Conservation (phyloP, 2,888 invertebrate genomes). For the Andricus quercusramuli region DNA sequence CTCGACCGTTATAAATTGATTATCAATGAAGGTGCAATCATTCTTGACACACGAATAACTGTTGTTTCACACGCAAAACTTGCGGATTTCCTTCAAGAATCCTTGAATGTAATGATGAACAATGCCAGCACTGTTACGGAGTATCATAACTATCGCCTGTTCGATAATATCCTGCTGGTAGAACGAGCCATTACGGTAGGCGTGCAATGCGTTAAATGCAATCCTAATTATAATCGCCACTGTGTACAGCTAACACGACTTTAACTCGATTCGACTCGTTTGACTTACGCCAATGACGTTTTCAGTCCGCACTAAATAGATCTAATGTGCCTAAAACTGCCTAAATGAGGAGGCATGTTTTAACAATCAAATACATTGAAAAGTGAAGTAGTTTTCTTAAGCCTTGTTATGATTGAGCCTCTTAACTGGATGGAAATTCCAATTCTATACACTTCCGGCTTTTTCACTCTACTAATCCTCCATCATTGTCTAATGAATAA, state of each 20-base stretch:
- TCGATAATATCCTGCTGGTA: conserved; percentile 1
- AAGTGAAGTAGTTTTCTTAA: background rate
- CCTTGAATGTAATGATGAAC: background rate
- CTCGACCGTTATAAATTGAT: background rate
- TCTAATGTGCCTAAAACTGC: no score
- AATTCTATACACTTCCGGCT: background rate
- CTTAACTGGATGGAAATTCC: background rate
- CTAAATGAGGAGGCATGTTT: no score
- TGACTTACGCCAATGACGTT: background rate
- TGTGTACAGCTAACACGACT: background rate
- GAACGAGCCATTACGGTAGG: background rate
- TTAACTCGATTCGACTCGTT: background rate
- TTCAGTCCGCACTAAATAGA: background rate
- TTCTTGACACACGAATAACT: background rate
- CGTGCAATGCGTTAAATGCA: background rate
- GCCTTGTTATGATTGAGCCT: background rate
- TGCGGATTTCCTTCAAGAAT: background rate
- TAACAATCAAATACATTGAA: no score
- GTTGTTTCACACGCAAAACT: background rate
- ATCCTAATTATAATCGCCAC: background rate
- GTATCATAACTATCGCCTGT: background rate
- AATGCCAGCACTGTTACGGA: background rate
- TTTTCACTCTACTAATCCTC: background rate
- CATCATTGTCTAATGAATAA: background rate
- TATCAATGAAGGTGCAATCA: background rate